Base-by-base conservation (phyloP, 2,797 vertebrate species). In the Falco novaeseelandiae region DNA sequence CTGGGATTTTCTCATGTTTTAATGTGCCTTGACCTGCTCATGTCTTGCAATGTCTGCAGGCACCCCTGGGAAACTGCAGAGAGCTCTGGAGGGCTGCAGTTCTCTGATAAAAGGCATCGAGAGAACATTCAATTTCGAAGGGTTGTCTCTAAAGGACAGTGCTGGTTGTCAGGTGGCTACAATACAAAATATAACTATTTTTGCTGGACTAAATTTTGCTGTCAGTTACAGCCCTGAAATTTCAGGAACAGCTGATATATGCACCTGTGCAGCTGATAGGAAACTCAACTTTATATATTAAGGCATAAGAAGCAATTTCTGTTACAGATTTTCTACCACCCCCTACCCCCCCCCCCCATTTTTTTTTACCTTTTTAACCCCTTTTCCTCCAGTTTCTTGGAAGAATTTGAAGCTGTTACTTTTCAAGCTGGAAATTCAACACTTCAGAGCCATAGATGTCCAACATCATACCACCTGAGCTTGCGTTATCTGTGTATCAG, bases 71-170 rank as follows among this genome's bases (percentile, higher is more conserved):
- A 95, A 91, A 65, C 78, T 81, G 49, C 44, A 61, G 72, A 63
- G 77, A 89, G 34, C 23, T 87, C 77, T 63, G 67, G 30, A 0
- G 0, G 70, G 61, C 89, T 96, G 92, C 61, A 66, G 5, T 42
- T 66, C 48, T 81, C 84, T 90, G 96, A 97, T 96, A 97, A 96
- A 96, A 91, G 32, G 23, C 46, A 89, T 44, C 2, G 14, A 92
- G 38, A 87, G 57, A 82, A 57, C 65, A 70, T 76, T 88, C 51
- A 22, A 3, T 90, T 95, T 90, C 90, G 61, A 79, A 92, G 44
- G 46, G 23, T 48, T 83, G 36, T 90, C 96, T 94, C 61, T 82
- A 83, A 91, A 93, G 61, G 71, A 78, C 54, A 66, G 44, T 49
- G 15, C 44, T 95, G 81, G 20, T 88, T 93, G 67, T 81, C 88